Base-by-base conservation (phyloP, 2,888 invertebrate genomes). In the Hirtodrosophila alboralis region DNA sequence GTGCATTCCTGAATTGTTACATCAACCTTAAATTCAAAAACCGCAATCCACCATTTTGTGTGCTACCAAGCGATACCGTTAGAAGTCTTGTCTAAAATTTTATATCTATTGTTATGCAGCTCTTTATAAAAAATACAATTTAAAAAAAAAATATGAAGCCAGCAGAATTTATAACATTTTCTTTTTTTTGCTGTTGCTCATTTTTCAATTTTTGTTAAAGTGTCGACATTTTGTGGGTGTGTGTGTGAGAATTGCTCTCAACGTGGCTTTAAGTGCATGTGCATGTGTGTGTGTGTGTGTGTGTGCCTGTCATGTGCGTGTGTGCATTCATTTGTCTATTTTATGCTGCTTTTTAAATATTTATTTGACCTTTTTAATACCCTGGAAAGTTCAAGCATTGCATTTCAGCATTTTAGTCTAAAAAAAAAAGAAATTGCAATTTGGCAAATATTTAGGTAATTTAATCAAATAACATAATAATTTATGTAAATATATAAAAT, bases 271-370 rank as follows among this genome's bases (percentile, higher is more conserved):
- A 31, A 13, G 31, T 12, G 9, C 31, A 3, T 7, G 31, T 21
- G 26, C 28, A 2, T 26, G 26, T 34, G 28, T 31, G 21, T 27
- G 23, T n/a, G n/a, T n/a, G n/a, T n/a, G n/a, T n/a, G n/a, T n/a
- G n/a, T n/a, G n/a, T n/a, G n/a, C n/a, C 9, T 31, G 27, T 18
- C 31, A 27, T 28, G 9, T 34, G n/a, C n/a, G 49, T 53, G 48
- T 43, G 34, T 54, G 56, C 27, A 49, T 58, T 34, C 23, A 44
- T 63, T 52, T 59, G 33, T 64, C 36, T 48, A 45, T 57, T 51
- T 62, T 64, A 28, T 63, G 52, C 27, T 34, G 49, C 60, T 69
- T 57, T 49, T 72, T 59, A 61, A 75, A 72, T 68, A 75, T 76
- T 66, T 59, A 64, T 65, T 16, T 54, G 48, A 38, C 52, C 62